phyloP scores from a whole-genome alignment of 2,113 vertebrate species.

The Thunnus maccoyii region DNA sequence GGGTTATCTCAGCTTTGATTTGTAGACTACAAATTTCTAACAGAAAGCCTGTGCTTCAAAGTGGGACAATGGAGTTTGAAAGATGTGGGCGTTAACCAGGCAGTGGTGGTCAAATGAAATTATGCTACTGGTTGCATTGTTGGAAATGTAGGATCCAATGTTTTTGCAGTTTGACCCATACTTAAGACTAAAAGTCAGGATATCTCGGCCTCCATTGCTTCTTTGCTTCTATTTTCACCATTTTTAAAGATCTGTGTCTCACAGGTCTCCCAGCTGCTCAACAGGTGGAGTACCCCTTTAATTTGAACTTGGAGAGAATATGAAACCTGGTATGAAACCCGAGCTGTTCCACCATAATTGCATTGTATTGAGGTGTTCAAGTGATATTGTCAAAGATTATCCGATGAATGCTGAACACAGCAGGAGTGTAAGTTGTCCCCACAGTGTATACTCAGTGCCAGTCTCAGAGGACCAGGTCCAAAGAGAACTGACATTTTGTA shows the following conservation, averaged over 20 bases:
- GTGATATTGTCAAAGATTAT: conserved; percentile 41
- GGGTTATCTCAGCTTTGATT: not conserved
- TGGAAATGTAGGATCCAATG: conserved; percentile 16
- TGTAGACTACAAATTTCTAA: not conserved
- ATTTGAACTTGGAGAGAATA: not conserved
- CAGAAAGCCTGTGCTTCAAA: not conserved
- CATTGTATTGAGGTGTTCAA: conserved; percentile 25
- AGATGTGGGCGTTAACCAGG: not conserved
- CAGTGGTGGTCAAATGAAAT: not conserved
- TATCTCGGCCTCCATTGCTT: not conserved
- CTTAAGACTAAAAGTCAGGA: not conserved
- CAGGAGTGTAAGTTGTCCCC: conserved; percentile 47
- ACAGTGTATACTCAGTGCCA: conserved; percentile 51
- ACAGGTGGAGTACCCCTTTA: not conserved
- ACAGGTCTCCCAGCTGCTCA: not conserved
- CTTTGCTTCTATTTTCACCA: not conserved
- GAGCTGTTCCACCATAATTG: conserved; percentile 21
- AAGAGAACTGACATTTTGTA: conserved; percentile 68
- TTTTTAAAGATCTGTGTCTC: not conserved
- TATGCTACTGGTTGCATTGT: not conserved
- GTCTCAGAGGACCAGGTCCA: conserved; percentile 63
- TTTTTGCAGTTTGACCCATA: not conserved
- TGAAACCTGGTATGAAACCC: not conserved
- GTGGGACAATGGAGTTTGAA: not conserved
- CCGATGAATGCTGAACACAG: conserved; percentile 9